Conservation (phyloP, 2,888 invertebrate species). For the Litoditis marina region DNA sequence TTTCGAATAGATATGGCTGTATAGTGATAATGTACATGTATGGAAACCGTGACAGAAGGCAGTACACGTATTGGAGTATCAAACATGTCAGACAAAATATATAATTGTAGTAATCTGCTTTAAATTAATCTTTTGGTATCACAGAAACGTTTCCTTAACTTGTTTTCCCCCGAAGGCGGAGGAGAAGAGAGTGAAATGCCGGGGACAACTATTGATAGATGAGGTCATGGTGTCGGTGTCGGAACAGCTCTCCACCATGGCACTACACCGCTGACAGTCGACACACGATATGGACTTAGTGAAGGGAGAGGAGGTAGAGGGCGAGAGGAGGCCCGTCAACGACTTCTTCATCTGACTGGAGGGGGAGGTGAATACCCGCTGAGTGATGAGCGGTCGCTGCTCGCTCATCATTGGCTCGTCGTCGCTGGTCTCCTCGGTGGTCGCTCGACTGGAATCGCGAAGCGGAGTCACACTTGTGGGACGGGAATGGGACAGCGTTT, state of each 20-base stretch:
- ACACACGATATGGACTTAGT: constrained; percentile 30
- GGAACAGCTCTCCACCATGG: constrained; percentile 20
- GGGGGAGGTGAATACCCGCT: constrained; percentile 11
- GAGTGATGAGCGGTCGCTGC: constrained; percentile 18
- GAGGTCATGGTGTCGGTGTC: constrained; percentile 26
- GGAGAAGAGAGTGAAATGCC: constrained; percentile 18
- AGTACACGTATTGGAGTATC: constrained; percentile 15
- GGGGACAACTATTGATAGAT: constrained; percentile 24
- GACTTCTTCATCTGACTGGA: constrained; percentile 7
- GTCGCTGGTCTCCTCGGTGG: constrained; percentile 38
- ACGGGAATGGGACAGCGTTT: too few species aligned
- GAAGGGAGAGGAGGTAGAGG: constrained; percentile 7
- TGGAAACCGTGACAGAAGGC: too few species aligned
- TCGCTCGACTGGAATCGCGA: constrained; percentile 27
- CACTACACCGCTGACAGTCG: constrained; percentile 33
- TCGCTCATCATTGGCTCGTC: constrained; percentile 25
- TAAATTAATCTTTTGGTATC: constrained; percentile 2
- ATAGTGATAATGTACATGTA: too few species aligned
- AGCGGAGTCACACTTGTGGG: too few species aligned
- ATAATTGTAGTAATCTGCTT: constrained; percentile 3
- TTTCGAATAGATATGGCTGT: too few species aligned
- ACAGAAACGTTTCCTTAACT: constrained; percentile 42
- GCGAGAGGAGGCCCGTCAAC: constrained; percentile 6
- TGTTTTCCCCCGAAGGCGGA: constrained; percentile 14
- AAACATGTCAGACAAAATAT: too few species aligned